Evolutionary conservation across 2,113 vertebrate genomes (phyloP).

Genomic region (Rhinichthys klamathensis): DNA sequence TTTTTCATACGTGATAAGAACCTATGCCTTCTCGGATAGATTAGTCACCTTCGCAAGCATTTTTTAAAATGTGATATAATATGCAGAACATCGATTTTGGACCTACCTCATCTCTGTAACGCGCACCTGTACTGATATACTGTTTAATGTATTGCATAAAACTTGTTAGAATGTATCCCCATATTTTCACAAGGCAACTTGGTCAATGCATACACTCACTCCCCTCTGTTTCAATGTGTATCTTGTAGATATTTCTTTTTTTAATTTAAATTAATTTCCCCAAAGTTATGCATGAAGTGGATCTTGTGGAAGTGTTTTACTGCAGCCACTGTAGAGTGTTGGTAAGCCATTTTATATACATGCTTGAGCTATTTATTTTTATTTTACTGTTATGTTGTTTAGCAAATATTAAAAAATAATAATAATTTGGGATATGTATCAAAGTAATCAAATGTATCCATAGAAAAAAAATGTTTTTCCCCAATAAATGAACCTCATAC

Average conservation of each 20-base stretch:
- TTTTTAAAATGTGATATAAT: background rate
- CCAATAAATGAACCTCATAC: constrained; percentile 35
- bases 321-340: constrained; percentile 13
- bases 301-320: constrained; percentile 17
- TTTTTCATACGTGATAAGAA: background rate
- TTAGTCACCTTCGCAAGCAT: background rate
- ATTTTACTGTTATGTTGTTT: background rate
- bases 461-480: background rate
- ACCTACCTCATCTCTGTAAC: constrained; percentile 50
- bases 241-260: constrained; percentile 22
- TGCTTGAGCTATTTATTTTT: constrained; percentile 33
- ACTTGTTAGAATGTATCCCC: constrained; percentile 22
- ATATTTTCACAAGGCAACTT: constrained; percentile 6
- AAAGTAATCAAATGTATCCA: constrained; percentile 36
- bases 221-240: constrained; percentile 15
- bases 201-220: constrained; percentile 14
- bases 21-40: background rate
- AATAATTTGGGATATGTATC: background rate
- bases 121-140: constrained; percentile 28
- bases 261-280: constrained; percentile 46
- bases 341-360: constrained; percentile 34
- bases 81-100: constrained; percentile 15
- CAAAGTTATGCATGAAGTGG: constrained; percentile 52
- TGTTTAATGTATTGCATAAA: constrained; percentile 39
- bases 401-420: background rate